These are phyloP conservation scores for Strigamia crassipes DNA, from an alignment of 2,888 invertebrate genomes.

Conservation along the genomic window DNA sequence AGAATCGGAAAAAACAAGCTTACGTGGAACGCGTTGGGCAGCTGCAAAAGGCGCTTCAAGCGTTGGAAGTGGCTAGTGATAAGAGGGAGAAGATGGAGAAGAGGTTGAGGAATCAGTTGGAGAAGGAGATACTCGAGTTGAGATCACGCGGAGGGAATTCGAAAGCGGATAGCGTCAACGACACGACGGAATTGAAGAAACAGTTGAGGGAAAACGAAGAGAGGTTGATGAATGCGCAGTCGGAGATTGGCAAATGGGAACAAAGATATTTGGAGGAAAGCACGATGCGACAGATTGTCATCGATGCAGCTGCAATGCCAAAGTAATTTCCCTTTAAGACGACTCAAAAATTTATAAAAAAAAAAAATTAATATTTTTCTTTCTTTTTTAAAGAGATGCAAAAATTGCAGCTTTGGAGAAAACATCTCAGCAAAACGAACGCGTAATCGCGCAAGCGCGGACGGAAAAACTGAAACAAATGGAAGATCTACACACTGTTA, in stretches of 20 bases:
- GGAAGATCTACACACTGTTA: slow-evolving; percentile 84
- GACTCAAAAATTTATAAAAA: neutral
- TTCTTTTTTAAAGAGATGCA: slow-evolving; percentile 68
- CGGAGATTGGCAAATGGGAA: slow-evolving; percentile 83
- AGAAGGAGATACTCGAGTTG: slow-evolving; percentile 77
- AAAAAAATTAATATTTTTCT: neutral
- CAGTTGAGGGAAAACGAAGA: slow-evolving; percentile 71
- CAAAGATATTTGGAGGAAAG: slow-evolving; percentile 82
- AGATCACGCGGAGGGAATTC: slow-evolving; percentile 52
- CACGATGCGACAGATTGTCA: slow-evolving; percentile 76
- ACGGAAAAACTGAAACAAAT: slow-evolving; percentile 84
- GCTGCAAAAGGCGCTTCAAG: slow-evolving; percentile 77
- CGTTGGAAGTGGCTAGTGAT: slow-evolving; percentile 81
- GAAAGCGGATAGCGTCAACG: slow-evolving; percentile 8
- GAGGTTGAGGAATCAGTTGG: slow-evolving; percentile 80
- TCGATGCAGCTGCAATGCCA: slow-evolving; percentile 77
- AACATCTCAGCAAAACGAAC: slow-evolving; percentile 80
- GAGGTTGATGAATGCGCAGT: slow-evolving; percentile 74
- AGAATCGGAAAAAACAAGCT: slow-evolving; percentile 81
- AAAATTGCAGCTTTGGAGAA: slow-evolving; percentile 83
- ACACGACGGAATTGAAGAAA: slow-evolving; percentile 65
- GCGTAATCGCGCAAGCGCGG: slow-evolving; percentile 81
- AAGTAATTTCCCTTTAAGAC: slow-evolving; percentile 63
- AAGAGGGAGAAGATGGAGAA: slow-evolving; percentile 83
- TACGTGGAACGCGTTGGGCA: slow-evolving; percentile 84